These are phyloP conservation scores for Arctia plantaginis DNA, from an alignment of 2,888 invertebrate genomes.

Conservation along the genomic window DNA sequence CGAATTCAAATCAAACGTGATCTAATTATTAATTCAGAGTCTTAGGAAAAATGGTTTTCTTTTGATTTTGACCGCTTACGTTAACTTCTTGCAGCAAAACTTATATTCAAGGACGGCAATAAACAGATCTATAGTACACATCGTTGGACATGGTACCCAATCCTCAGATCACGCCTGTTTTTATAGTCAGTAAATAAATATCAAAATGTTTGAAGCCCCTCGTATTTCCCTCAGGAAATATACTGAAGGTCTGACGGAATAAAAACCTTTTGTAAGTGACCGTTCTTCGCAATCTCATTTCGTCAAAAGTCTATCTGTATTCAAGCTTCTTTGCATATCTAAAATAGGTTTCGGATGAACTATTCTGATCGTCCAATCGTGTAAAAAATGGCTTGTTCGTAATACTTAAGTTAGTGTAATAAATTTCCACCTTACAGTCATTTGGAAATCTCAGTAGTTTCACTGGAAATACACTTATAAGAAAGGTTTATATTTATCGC, in stretches of 20 bases:
- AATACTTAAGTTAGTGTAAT: not conserved
- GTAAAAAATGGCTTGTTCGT: not conserved
- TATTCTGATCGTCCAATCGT: not conserved
- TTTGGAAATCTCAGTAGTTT: too few species aligned
- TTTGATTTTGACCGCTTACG: not conserved
- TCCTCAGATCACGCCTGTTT: slow-evolving; percentile 7
- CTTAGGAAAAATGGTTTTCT: not conserved
- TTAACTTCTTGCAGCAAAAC: not conserved
- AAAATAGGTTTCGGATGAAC: not conserved
- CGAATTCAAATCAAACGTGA: not conserved
- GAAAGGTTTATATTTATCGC: too few species aligned
- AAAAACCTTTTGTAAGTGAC: slow-evolving; percentile 44
- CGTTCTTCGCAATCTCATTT: slow-evolving; percentile 38
- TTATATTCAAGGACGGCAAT: not conserved
- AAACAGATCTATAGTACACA: not conserved
- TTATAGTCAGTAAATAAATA: slow-evolving; percentile 47
- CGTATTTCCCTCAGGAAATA: slow-evolving; percentile 45
- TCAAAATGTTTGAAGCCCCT: slow-evolving; percentile 42
- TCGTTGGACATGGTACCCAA: slow-evolving; percentile 1
- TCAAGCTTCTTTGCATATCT: slow-evolving; percentile 16
- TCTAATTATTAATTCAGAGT: not conserved
- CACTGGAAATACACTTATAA: too few species aligned
- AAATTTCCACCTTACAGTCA: not conserved
- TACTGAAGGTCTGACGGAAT: slow-evolving; percentile 27
- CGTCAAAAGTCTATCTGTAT: slow-evolving; percentile 18